Percentiles rank a stretch among this genome's conserved stretches.
Evolutionary conservation across 2,797 vertebrate species (phyloP).

Genomic region (Karalla daura): DNA sequence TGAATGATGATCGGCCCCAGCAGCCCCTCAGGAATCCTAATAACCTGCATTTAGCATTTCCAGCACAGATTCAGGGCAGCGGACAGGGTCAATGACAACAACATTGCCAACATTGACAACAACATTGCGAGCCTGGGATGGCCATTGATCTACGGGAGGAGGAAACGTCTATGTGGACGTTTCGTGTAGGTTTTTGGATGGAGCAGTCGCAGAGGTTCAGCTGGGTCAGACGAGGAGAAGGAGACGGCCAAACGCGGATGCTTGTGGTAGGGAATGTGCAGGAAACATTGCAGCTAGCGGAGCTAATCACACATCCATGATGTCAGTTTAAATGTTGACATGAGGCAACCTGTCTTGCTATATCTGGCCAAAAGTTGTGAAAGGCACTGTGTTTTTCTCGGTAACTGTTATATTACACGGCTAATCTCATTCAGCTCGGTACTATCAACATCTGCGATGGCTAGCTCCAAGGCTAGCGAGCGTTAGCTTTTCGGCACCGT

Average conservation of each 20-base stretch:
- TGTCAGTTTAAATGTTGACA: background rate
- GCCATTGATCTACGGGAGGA: background rate
- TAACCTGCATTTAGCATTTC: background rate
- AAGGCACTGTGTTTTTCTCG: background rate
- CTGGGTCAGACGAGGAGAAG: background rate
- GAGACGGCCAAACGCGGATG: background rate
- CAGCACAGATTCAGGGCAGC: background rate
- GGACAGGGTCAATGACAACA: background rate
- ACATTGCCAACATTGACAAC: background rate
- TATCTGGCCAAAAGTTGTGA: background rate
- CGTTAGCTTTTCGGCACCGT: constrained; percentile 6
- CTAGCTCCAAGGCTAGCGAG: constrained; percentile 43
- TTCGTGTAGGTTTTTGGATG: background rate
- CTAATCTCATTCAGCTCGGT: background rate
- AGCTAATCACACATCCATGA: constrained; percentile 1
- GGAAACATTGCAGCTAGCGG: background rate
- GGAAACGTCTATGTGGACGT: background rate
- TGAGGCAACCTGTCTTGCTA: background rate
- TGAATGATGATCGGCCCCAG: background rate
- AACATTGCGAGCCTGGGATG: background rate
- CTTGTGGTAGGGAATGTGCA: too few species aligned
- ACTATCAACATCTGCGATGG: background rate
- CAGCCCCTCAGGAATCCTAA: background rate
- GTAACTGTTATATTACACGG: background rate
- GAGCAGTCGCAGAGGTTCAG: background rate